These are phyloP conservation scores for Argentina silus DNA, from an alignment of 2,797 vertebrate species.

Conservation along the genomic window DNA sequence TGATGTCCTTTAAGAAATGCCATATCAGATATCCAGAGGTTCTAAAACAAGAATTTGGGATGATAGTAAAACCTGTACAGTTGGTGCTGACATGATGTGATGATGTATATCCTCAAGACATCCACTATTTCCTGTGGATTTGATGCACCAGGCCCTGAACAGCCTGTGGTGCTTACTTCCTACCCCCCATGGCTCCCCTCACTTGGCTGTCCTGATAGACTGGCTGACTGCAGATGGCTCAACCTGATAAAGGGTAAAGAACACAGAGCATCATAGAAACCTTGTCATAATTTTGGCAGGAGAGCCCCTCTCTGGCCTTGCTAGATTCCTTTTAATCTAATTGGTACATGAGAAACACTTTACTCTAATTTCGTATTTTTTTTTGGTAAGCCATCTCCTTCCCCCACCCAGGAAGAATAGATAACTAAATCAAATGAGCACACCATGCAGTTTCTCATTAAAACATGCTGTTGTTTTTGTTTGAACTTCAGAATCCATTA, in stretches of 20 bases:
- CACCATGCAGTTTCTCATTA: no score
- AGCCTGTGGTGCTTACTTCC: constrained; percentile 68
- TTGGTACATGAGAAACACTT: not conserved
- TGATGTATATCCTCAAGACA: constrained; percentile 22
- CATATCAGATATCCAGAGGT: not conserved
- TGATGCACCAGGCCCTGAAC: constrained; percentile 64
- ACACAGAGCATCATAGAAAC: constrained; percentile 42
- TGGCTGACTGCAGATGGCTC: constrained; percentile 84
- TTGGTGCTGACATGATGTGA: constrained; percentile 36
- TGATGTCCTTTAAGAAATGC: not conserved
- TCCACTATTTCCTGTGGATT: constrained; percentile 71
- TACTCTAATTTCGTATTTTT: not conserved
- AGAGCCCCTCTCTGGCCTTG: constrained; percentile 46
- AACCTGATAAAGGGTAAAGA: constrained; percentile 77
- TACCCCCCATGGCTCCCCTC: constrained; percentile 39
- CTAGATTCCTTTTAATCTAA: constrained; percentile 41
- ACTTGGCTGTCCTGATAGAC: constrained; percentile 71
- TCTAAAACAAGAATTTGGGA: constrained; percentile 5
- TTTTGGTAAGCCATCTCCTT: no score
- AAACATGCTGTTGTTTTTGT: no score
- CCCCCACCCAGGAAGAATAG: no score
- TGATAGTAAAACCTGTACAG: constrained; percentile 17
- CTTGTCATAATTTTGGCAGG: constrained; percentile 31
- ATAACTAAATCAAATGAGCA: no score
- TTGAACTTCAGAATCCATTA: no score